phyloP scores from a whole-genome alignment of 2,113 vertebrate species.

The Physeter macrocephalus region DNA sequence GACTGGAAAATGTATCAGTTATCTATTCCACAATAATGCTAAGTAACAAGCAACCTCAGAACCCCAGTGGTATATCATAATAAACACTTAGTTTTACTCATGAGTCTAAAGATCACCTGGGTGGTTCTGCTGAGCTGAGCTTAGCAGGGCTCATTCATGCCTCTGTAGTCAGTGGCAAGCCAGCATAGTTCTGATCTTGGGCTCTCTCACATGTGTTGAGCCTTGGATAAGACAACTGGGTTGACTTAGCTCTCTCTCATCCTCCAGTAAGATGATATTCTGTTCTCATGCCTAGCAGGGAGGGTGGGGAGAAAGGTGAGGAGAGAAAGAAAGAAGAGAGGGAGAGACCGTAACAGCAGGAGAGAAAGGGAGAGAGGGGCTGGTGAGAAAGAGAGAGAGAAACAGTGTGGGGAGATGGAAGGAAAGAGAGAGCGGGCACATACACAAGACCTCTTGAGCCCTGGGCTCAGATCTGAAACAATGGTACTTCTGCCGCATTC shows the following conservation, averaged over 20 bases:
- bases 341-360: background rate
- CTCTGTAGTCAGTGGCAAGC: background rate
- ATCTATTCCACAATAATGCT: background rate
- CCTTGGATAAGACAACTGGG: background rate
- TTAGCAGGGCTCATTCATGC: background rate
- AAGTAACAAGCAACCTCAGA: background rate
- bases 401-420: background rate
- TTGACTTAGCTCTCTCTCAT: background rate
- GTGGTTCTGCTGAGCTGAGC: background rate
- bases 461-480: background rate
- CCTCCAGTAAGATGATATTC: background rate
- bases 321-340: background rate
- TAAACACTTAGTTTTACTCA: background rate
- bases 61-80: background rate
- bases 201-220: background rate
- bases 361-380: background rate
- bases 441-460: background rate
- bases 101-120: background rate
- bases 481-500: background rate
- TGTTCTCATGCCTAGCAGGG: background rate
- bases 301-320: background rate
- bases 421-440: accelerated
- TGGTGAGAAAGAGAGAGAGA: background rate
- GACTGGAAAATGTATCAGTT: background rate
- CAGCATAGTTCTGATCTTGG: background rate